phyloP scores from a whole-genome alignment of 2,888 invertebrate genomes.

The Phrixothrix hirtus region DNA sequence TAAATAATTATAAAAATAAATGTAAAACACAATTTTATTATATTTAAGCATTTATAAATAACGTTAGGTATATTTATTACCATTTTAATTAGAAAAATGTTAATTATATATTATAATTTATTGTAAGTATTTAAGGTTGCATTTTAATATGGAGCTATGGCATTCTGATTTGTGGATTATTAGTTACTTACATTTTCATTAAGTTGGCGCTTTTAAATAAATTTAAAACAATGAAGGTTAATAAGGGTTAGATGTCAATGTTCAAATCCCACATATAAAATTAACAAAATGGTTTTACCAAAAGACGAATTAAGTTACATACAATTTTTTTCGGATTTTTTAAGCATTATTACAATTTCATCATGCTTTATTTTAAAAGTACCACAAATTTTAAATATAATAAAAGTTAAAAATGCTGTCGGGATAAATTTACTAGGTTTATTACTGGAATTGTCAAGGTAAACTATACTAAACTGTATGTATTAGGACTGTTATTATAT shows the following conservation, averaged over 20 bases:
- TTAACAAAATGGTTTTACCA: slow-evolving; percentile 20
- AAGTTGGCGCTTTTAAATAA: no score
- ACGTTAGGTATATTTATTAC: no score
- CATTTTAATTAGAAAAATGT: no score
- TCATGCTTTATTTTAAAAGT: slow-evolving; percentile 79
- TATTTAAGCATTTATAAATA: no score
- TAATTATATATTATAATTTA: no score
- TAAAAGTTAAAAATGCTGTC: slow-evolving; percentile 66
- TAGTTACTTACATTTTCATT: no score
- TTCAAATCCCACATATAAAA: background rate
- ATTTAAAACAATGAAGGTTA: background rate
- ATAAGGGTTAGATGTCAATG: background rate
- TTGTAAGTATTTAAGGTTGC: background rate
- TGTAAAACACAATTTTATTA: no score
- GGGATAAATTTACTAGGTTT: slow-evolving; percentile 71
- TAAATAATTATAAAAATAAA: no score
- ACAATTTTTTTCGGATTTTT: slow-evolving; percentile 56
- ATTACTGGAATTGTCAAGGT: slow-evolving; percentile 73
- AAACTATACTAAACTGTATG: no score
- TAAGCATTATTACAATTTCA: slow-evolving; percentile 76
- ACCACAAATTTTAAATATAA: slow-evolving; percentile 76
- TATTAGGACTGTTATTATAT: no score
- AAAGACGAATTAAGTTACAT: slow-evolving; percentile 27
- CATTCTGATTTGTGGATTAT: no score
- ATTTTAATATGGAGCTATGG: no score